Percentiles rank a stretch among this genome's conserved stretches.
phyloP scores from a whole-genome alignment of 2,888 invertebrate genomes.

The Diploptera punctata region DNA sequence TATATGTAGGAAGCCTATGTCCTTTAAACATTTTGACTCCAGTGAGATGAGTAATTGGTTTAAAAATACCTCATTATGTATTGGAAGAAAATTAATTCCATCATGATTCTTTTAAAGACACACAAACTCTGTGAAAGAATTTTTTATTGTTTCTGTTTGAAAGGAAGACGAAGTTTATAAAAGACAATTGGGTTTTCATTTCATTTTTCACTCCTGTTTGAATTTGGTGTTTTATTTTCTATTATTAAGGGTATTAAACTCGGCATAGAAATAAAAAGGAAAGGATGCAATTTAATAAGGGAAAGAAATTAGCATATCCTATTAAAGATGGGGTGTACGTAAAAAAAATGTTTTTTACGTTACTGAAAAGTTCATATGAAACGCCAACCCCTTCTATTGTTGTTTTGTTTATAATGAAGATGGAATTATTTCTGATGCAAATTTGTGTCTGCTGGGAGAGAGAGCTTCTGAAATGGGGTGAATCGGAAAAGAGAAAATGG shows the following conservation, averaged over 20 bases:
- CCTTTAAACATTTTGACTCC: too few species aligned
- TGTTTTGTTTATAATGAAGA: constrained; percentile 28
- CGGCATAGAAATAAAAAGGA: background rate
- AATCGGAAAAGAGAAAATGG: background rate
- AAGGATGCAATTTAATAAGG: constrained; percentile 19
- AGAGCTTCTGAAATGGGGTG: too few species aligned
- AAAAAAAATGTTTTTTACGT: too few species aligned
- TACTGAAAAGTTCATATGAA: background rate
- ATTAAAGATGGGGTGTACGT: background rate
- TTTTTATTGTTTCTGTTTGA: too few species aligned
- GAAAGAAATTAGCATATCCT: constrained; percentile 14
- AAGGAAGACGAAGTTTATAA: too few species aligned
- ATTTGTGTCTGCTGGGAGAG: background rate
- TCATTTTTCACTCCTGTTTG: background rate
- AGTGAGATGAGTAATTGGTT: too few species aligned
- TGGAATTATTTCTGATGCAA: constrained; percentile 25
- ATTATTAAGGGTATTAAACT: constrained; percentile 2
- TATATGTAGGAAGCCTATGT: too few species aligned
- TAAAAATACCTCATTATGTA: too few species aligned
- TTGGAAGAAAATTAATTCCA: too few species aligned
- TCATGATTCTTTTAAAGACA: too few species aligned
- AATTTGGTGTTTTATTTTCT: background rate
- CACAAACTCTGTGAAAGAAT: too few species aligned
- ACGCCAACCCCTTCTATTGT: background rate
- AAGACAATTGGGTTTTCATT: too few species aligned